Evolutionary conservation across 2,113 vertebrate species (phyloP), one percentile per base, ranked within the genome.

Genomic region (Phylloscopus trochilus): DNA sequence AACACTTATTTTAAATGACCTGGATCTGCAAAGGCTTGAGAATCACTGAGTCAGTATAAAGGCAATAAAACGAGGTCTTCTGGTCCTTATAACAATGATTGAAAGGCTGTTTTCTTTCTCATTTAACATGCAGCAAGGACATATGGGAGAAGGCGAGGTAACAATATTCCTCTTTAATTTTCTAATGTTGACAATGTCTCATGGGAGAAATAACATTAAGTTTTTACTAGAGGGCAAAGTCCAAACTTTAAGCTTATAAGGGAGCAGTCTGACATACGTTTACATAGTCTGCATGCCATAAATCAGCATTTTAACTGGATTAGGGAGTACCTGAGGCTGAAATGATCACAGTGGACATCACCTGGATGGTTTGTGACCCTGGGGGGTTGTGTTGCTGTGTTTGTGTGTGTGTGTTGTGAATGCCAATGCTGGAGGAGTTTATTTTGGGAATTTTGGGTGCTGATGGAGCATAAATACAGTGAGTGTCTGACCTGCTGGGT

Each of bases 131-230:
- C 99, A 99, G 99, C 99, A 95, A 99, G 99, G 98, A 99, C 99
- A 98, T 99, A 99, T 98, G 99, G 99, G 98, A 99, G 99, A 98
- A 99, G 99, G 98, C 98, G 99, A 99, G 99, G 99, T 99, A 99
- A 99, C 98, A 98, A 93, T 93, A 97, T 96, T 97, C 96, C 96
- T 98, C 97, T 98, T 97, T 98, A 98, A 98, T 96, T 97, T 98
- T 98, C 96, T 96, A 97, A 97, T 98, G 97, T 98, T 89, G 97
- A 95, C 96, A 96, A 93, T 98, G 97, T 98, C 95, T 97, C 92
- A 97, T 84, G 96, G 93, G 90, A 98, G 95, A 96, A 86, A 92
- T 96, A 90, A 93, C 89, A 82, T 92, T 30, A 47, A 92, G 69
- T 59, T 96, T 14, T 93, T 91, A 90, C 63, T 96, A 74, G 88